phyloP scores from a whole-genome alignment of 2,888 invertebrate species.

The Syrista parreyssii region DNA sequence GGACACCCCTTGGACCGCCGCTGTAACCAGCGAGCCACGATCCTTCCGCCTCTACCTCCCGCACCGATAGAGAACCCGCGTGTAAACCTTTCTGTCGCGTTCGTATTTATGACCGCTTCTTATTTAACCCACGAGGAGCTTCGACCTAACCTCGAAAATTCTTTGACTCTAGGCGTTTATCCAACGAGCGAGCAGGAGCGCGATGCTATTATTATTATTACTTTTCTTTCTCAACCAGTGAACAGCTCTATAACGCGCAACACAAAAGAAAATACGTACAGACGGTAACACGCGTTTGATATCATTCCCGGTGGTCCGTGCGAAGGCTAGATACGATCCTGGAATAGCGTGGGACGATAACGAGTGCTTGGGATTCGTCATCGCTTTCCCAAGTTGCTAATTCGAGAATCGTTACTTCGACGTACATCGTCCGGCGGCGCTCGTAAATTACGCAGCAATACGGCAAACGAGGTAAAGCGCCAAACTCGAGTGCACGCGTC shows the following conservation, averaged over 20 bases:
- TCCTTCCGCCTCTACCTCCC: conserved; percentile 5
- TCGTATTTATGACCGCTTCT: background rate
- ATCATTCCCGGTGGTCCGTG: background rate
- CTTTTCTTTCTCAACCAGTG: too few relatives aligned
- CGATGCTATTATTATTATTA: too few relatives aligned
- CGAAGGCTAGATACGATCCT: background rate
- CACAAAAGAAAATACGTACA: too few relatives aligned
- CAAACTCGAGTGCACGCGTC: too few relatives aligned
- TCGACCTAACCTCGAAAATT: background rate
- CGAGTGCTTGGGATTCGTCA: conserved; percentile 1
- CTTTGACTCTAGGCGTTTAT: background rate
- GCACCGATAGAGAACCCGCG: background rate
- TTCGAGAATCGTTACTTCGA: background rate
- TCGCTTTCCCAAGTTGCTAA: background rate
- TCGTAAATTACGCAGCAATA: background rate
- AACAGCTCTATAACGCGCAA: too few relatives aligned
- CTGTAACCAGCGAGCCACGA: background rate
- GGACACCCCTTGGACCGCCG: background rate
- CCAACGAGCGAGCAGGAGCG: background rate
- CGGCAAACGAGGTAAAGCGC: too few relatives aligned
- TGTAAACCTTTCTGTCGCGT: background rate
- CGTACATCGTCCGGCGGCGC: too few relatives aligned
- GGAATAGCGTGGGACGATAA: background rate
- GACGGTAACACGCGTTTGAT: background rate
- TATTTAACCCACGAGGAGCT: background rate